Evolutionary conservation across 2,888 invertebrate genomes (phyloP).

Genomic region (Phyllotreta cruciferae): DNA sequence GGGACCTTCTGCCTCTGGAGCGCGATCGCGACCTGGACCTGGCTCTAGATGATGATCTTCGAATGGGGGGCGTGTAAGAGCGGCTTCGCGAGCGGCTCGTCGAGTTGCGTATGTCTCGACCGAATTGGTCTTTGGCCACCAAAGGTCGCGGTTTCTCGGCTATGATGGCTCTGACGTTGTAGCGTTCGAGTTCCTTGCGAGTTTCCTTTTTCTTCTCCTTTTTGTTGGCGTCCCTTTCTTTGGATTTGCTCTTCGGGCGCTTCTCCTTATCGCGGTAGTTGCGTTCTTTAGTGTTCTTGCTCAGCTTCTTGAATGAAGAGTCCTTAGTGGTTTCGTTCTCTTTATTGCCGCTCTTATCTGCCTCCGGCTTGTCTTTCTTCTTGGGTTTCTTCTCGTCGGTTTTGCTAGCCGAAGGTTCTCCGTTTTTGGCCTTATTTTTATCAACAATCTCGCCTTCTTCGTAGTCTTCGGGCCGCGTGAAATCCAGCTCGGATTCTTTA

Average conservation of each 20-base stretch:
- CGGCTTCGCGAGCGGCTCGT: constrained; percentile 46
- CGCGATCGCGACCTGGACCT: constrained; percentile 48
- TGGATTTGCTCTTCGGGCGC: constrained; percentile 51
- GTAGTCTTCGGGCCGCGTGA: constrained; percentile 59
- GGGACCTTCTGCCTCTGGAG: constrained; percentile 44
- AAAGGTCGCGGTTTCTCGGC: constrained; percentile 68
- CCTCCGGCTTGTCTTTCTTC: constrained; percentile 61
- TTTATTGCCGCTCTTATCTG: constrained; percentile 65
- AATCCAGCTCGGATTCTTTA: constrained; percentile 60
- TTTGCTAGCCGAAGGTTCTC: constrained; percentile 3
- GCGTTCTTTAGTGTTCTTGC: constrained; percentile 77
- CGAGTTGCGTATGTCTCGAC: constrained; percentile 68
- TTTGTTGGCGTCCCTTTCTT: constrained; percentile 49
- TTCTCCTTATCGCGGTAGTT: constrained; percentile 71
- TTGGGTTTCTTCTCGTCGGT: constrained; percentile 33
- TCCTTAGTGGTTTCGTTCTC: constrained; percentile 61
- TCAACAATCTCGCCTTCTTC: constrained; percentile 70
- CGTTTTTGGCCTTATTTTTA: constrained; percentile 50
- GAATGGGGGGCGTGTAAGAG: constrained; percentile 48
- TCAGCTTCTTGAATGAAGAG: constrained; percentile 79
- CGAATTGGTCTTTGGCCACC: constrained; percentile 74
- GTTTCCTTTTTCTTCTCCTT: constrained; percentile 65
- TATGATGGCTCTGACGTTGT: constrained; percentile 82
- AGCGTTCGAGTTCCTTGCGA: constrained; percentile 81
- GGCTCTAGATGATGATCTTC: constrained; percentile 48